phyloP scores from a whole-genome alignment of 2,888 invertebrate species.

The Formica aserva region DNA sequence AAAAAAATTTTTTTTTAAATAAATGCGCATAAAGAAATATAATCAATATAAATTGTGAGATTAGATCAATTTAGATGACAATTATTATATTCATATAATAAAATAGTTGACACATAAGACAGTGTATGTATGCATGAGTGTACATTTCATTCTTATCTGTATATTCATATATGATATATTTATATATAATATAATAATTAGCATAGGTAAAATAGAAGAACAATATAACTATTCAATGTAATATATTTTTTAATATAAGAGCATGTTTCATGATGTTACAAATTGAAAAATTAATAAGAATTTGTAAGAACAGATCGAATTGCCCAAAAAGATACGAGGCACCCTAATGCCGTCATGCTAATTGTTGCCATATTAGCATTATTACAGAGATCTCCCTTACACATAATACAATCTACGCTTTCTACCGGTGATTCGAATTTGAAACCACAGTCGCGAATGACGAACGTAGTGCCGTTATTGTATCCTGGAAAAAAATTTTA shows the following conservation, averaged over 20 bases:
- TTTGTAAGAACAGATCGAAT: neutral
- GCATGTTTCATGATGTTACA: neutral
- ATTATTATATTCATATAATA: neutral
- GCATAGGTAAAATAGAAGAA: neutral
- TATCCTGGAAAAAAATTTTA: neutral
- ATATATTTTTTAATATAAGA: neutral
- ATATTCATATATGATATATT: neutral
- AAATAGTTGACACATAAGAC: neutral
- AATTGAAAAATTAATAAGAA: neutral
- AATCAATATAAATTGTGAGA: neutral
- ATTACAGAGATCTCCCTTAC: conserved; percentile 4
- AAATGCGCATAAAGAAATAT: neutral
- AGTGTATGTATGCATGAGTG: neutral
- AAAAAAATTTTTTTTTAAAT: neutral
- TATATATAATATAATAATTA: neutral
- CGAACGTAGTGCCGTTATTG: neutral
- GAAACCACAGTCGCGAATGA: neutral
- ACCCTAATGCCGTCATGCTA: neutral
- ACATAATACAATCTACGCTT: neutral
- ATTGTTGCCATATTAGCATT: conserved; percentile 2
- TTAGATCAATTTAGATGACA: neutral
- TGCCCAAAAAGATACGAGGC: neutral
- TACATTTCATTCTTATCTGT: neutral
- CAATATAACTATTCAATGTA: neutral
- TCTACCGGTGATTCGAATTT: neutral